These are phyloP conservation scores for Harmothoe impar DNA, from an alignment of 2,888 invertebrate species.

Conservation along the genomic window DNA sequence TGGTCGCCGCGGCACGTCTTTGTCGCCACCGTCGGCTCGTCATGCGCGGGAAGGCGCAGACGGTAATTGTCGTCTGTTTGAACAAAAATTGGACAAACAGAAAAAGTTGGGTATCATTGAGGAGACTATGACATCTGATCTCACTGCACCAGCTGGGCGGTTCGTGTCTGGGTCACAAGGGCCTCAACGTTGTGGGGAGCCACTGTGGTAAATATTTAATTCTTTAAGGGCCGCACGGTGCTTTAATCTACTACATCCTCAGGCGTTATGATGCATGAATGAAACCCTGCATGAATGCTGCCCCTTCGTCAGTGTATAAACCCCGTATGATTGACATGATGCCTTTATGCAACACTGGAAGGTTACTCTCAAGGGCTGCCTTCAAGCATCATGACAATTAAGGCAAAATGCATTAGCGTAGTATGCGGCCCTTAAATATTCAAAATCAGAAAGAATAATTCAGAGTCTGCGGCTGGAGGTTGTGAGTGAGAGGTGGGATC, in stretches of 20 bases:
- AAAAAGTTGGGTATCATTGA: constrained; percentile 12
- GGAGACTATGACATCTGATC: constrained; percentile 20
- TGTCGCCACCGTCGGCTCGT: neutral
- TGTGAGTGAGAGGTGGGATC: neutral
- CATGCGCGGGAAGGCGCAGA: neutral
- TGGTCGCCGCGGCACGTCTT: neutral
- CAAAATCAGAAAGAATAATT: neutral
- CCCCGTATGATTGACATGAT: too few relatives aligned
- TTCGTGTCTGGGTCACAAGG: neutral
- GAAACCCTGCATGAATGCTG: too few relatives aligned
- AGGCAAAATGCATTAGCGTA: too few relatives aligned
- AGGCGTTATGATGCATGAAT: too few relatives aligned
- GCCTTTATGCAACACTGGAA: too few relatives aligned
- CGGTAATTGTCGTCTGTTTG: neutral
- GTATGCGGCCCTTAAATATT: neutral
- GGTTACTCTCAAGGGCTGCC: too few relatives aligned
- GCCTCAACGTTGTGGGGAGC: neutral
- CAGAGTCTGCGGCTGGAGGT: neutral
- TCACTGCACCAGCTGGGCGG: neutral
- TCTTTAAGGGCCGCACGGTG: too few relatives aligned
- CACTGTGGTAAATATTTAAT: too few relatives aligned
- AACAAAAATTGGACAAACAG: neutral
- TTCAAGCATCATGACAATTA: neutral
- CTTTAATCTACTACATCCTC: too few relatives aligned
- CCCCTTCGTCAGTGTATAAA: too few relatives aligned